Conservation (phyloP, 2,113 vertebrate species). For the Serilophus lunatus region DNA sequence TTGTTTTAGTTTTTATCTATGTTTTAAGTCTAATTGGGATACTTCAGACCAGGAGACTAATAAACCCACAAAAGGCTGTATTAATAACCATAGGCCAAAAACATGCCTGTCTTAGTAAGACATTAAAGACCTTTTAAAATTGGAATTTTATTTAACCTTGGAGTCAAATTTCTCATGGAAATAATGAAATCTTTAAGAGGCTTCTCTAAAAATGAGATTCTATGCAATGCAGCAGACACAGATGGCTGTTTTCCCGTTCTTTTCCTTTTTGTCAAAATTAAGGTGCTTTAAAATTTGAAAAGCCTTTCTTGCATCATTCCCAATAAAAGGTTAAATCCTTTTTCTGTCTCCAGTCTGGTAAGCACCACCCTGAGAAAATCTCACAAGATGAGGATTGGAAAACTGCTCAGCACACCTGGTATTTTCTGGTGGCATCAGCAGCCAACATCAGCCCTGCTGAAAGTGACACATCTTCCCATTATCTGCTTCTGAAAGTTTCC, state of each 20-base stretch:
- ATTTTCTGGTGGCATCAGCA: neutral
- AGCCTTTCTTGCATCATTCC: neutral
- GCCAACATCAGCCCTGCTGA: neutral
- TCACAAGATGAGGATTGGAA: neutral
- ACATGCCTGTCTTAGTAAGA: neutral
- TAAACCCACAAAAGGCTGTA: neutral
- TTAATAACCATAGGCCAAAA: neutral
- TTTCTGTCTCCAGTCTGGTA: neutral
- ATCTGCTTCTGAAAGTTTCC: neutral
- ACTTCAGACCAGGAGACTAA: neutral
- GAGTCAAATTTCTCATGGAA: neutral
- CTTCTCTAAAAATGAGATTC: neutral
- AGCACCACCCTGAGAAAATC: neutral
- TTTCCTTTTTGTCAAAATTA: neutral
- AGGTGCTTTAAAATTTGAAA: neutral
- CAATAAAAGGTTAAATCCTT: neutral
- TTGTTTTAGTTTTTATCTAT: neutral
- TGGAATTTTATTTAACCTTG: neutral
- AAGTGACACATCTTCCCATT: neutral
- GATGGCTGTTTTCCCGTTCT: neutral
- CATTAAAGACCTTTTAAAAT: neutral
- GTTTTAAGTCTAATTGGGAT: neutral
- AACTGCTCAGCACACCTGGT: neutral
- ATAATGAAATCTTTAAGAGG: neutral
- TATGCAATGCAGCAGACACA: accelerated